Evolutionary conservation across 2,113 vertebrate genomes (phyloP), one percentile per base, ranked within the genome.

Genomic region (Passer montanus): DNA sequence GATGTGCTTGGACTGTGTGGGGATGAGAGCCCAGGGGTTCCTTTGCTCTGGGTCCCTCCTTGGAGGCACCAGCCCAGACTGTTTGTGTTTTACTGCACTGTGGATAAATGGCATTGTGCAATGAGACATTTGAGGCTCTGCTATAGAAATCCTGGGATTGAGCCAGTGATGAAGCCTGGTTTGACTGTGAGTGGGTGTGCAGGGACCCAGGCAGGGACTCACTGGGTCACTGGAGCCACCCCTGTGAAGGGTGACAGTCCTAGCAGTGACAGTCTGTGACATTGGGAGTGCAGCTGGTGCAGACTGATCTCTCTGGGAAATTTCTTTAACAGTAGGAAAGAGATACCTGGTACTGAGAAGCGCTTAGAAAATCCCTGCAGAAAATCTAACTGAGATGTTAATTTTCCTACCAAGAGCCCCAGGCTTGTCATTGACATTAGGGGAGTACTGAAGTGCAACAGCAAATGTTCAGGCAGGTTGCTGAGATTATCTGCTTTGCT

Each of bases 401-500:
- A 85, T 91, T 94, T 94, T 84, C 67, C 15, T 91, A 80, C 77
- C 35, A 73, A 80, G 82, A 92, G 47, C 67, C 67, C 44, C 39
- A 84, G 68, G 85, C 55, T 83, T 94, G 62, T 82, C 70, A 30
- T 5, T 94, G 82, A 50, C 47, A 66, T 96, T 94, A 88, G 17
- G 15, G 56, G 56, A 80, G 78, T 74, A 73, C 39, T 87, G 64
- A 68, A 90, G 67, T 90, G 67, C 59, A 88, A 70, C 67, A 70
- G 46, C 33, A 90, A 93, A 67, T 0, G 2, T 70, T 88, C 58
- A 77, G 56, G 60, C 37, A 87, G 66, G 58, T 66, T 91, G 67
- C n/a, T 85, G 77, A 87, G 63, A 91, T 82, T 30, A 87, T 83
- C 70, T 91, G 37, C 70, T 90, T 90, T 95, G 55, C 39, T 83